Evolutionary conservation across 1,140 invertebrate species (phyloP).

Genomic region (Aphaenogaster floridana): DNA sequence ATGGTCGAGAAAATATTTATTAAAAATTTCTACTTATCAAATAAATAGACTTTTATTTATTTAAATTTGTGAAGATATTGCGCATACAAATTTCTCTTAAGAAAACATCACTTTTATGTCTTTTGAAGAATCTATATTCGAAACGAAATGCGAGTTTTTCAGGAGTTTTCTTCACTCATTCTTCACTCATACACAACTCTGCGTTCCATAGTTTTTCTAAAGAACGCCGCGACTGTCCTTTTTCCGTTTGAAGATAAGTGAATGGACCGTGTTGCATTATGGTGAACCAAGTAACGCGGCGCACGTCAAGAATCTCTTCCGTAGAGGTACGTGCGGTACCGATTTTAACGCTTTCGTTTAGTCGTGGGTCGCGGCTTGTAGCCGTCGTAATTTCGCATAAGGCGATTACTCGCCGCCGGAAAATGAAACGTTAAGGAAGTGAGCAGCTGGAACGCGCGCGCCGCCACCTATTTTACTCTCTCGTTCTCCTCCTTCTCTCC

Average conservation of each 20-base stretch:
- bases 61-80: neutral
- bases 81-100: neutral
- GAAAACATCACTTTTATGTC: neutral
- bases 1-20: neutral
- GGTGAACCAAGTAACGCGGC: neutral
- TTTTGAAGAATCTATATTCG: neutral
- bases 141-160: neutral
- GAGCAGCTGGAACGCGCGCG: conserved; percentile 60
- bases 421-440: conserved; percentile 61
- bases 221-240: neutral
- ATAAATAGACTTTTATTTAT: neutral
- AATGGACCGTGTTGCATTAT: neutral
- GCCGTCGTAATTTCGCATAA: conserved; percentile 61
- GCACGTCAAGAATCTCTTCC: conserved; percentile 14
- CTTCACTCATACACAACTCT: neutral
- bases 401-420: conserved; percentile 55
- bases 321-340: neutral
- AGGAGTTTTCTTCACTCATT: neutral
- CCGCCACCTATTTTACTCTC: conserved; percentile 54
- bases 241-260: neutral
- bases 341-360: conserved; percentile 48
- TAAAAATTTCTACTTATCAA: neutral
- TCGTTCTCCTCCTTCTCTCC: conserved; percentile 12
- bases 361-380: conserved; percentile 43
- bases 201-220: neutral